Percentiles rank a stretch among this genome's conserved stretches.
Evolutionary conservation across 2,888 invertebrate genomes (phyloP).

Genomic region (Nemurella pictetii): DNA sequence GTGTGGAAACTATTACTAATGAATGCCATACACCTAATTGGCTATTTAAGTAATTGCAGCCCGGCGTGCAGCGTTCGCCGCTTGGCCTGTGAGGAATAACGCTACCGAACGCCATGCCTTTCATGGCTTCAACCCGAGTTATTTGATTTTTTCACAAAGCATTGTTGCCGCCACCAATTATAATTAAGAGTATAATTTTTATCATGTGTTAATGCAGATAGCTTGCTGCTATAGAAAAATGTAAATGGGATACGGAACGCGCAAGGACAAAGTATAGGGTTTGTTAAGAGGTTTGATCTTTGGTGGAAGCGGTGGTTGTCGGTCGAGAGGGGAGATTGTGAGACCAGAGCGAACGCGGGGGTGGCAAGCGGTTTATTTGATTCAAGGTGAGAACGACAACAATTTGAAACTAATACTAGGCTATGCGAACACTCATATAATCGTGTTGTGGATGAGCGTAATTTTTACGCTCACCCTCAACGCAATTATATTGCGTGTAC

Average conservation of each 20-base stretch:
- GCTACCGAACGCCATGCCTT: constrained; percentile 5
- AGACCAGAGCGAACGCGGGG: no score
- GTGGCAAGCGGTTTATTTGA: no score
- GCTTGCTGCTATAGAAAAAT: background rate
- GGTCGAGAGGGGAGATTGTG: no score
- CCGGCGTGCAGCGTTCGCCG: constrained; percentile 2
- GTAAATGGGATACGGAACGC: background rate
- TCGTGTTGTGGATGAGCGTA: no score
- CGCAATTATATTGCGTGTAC: no score
- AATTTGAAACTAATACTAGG: no score
- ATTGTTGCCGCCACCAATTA: constrained; percentile 20
- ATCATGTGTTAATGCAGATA: constrained; percentile 1
- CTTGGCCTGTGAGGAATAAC: background rate
- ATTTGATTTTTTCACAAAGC: constrained; percentile 21
- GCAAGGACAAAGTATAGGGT: background rate
- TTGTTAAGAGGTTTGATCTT: background rate
- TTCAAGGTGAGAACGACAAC: no score
- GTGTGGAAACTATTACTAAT: constrained; percentile 6
- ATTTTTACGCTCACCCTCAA: no score
- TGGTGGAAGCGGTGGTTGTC: no score
- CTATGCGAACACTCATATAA: no score
- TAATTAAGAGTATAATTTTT: background rate
- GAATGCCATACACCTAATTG: constrained; percentile 18
- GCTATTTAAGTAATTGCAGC: constrained; percentile 23
- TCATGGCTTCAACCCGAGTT: background rate